Evolutionary conservation across 2,113 vertebrate species (phyloP).

Genomic region (Emydocephalus ijimae): DNA sequence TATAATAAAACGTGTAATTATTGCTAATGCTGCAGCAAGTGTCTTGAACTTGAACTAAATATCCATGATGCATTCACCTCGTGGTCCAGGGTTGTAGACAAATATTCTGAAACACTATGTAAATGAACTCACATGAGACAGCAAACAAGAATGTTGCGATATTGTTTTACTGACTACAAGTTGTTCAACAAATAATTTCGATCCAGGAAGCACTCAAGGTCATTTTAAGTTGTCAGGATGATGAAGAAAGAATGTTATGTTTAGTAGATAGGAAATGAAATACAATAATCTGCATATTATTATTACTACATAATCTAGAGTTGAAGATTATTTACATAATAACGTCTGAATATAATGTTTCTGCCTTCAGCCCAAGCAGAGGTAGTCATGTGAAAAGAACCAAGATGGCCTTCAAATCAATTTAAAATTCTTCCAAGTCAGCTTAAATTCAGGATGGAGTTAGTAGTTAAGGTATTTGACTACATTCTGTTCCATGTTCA

Average conservation of each 20-base stretch:
- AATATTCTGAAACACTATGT: slow-evolving; percentile 17
- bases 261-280: slow-evolving; percentile 3
- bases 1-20: neutral
- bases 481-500: neutral
- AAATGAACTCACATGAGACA: slow-evolving; percentile 32
- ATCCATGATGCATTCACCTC: neutral
- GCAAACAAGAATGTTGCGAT: slow-evolving; percentile 35
- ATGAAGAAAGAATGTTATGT: neutral
- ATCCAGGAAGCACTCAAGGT: slow-evolving; percentile 8
- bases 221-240: slow-evolving; percentile 39
- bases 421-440: neutral
- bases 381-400: neutral
- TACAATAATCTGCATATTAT: slow-evolving; percentile 28
- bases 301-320: neutral
- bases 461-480: neutral
- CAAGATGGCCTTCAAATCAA: neutral
- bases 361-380: neutral
- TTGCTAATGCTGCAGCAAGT: neutral
- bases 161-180: slow-evolving; percentile 46
- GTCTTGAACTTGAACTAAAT: neutral
- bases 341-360: neutral
- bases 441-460: neutral
- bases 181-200: slow-evolving; percentile 21
- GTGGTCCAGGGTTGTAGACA: neutral
- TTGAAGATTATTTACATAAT: neutral